phyloP scores from a whole-genome alignment of 2,113 vertebrate species.

The Phainopepla nitens region DNA sequence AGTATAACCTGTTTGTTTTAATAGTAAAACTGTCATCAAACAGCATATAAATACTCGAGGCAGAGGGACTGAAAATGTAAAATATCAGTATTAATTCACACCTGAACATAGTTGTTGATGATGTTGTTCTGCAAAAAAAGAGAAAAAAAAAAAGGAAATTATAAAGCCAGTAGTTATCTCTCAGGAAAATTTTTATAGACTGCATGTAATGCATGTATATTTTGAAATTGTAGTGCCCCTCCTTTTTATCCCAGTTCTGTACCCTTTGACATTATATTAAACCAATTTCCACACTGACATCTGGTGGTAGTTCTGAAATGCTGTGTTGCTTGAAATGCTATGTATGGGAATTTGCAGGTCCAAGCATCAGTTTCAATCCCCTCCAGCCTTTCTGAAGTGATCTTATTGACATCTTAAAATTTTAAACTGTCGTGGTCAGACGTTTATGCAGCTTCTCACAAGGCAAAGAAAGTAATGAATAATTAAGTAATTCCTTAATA shows the following conservation, averaged over 20 bases:
- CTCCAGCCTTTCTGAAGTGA: neutral
- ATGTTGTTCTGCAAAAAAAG: neutral
- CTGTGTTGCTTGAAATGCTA: constrained; percentile 4
- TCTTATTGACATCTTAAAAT: neutral
- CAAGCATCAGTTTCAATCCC: neutral
- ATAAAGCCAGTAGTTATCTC: neutral
- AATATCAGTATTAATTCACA: neutral
- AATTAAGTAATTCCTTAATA: neutral
- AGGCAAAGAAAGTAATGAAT: neutral
- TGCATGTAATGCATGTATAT: neutral
- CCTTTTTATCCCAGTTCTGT: neutral
- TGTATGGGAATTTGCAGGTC: neutral
- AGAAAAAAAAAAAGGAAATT: neutral
- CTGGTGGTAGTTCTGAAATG: constrained; percentile 64
- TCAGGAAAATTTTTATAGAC: neutral
- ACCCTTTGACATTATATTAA: neutral
- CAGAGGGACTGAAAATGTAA: neutral
- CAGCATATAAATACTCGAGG: neutral
- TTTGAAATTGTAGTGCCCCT: neutral
- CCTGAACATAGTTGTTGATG: neutral
- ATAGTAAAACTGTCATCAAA: neutral
- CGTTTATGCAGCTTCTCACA: neutral
- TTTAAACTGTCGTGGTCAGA: neutral
- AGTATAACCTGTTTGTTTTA: neutral
- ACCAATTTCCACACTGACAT: constrained; percentile 70